Conservation (phyloP, 2,888 invertebrate species). For the Argyresthia goedartella region DNA sequence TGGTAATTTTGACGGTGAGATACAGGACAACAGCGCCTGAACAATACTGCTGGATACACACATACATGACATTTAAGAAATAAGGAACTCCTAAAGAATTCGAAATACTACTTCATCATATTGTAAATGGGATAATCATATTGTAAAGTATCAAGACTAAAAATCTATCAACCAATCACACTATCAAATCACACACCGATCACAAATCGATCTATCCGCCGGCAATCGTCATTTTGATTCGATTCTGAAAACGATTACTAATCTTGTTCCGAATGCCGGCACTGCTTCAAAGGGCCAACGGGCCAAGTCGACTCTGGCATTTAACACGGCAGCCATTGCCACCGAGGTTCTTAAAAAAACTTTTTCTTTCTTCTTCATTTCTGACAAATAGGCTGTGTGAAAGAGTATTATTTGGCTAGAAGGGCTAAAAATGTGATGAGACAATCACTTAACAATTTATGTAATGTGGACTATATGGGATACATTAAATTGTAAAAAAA, state of each 20-base stretch:
- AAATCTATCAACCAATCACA: conserved; percentile 1
- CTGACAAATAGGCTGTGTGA: conserved; percentile 8
- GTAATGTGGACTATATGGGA: neutral
- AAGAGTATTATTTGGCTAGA: conserved; percentile 3
- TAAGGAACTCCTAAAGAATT: too few species aligned
- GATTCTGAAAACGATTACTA: conserved; percentile 43
- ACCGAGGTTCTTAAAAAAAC: conserved; percentile 23
- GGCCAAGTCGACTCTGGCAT: conserved; percentile 20
- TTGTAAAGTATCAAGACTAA: conserved; percentile 12
- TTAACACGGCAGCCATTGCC: conserved; percentile 41
- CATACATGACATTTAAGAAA: too few species aligned
- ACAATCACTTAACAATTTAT: neutral
- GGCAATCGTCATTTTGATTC: conserved; percentile 40
- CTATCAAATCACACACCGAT: conserved; percentile 31
- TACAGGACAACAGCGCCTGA: too few species aligned
- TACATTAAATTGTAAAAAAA: neutral
- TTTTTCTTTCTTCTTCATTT: conserved; percentile 2
- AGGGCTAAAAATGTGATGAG: too few species aligned
- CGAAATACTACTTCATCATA: too few species aligned
- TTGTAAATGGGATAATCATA: too few species aligned
- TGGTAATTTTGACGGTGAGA: too few species aligned
- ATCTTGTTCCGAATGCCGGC: conserved; percentile 36
- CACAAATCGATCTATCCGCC: conserved; percentile 41
- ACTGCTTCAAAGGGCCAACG: conserved; percentile 30
- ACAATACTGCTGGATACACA: too few species aligned